Percentiles rank a stretch among this genome's conserved stretches.
phyloP scores from a whole-genome alignment of 2,113 vertebrate species.

The Aphyosemion australe region DNA sequence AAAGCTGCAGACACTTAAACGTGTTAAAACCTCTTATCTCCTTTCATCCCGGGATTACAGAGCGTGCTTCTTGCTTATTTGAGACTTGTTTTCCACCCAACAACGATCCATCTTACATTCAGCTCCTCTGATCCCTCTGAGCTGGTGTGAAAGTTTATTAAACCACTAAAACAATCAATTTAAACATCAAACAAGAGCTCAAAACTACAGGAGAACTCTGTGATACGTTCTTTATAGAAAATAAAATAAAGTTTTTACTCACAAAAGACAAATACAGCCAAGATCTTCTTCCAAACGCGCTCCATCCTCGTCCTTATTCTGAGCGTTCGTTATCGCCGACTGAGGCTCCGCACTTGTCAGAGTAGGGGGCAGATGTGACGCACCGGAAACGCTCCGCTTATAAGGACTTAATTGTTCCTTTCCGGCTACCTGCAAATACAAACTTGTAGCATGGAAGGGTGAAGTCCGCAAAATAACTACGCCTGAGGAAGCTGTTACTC shows the following conservation, averaged over 20 bases:
- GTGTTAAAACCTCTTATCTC: not conserved
- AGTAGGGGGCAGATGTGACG: slow-evolving; percentile 35
- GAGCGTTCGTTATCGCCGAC: slow-evolving; percentile 18
- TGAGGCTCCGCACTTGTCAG: slow-evolving; percentile 43
- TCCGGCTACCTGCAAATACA: slow-evolving; percentile 10
- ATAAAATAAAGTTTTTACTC: slow-evolving; percentile 34
- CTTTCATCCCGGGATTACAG: not conserved
- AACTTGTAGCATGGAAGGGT: not conserved
- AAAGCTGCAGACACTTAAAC: slow-evolving; percentile 4
- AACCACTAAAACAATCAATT: too few relatives aligned
- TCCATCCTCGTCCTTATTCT: slow-evolving; percentile 59
- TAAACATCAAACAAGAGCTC: too few relatives aligned
- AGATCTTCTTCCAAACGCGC: slow-evolving; percentile 20
- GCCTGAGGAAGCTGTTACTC: not conserved
- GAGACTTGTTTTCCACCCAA: too few relatives aligned
- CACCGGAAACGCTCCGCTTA: slow-evolving; percentile 26
- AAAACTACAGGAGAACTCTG: not conserved
- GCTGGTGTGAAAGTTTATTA: too few relatives aligned
- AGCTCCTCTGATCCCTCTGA: too few relatives aligned
- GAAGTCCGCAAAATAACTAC: not conserved
- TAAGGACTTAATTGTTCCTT: slow-evolving; percentile 19
- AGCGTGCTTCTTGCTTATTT: not conserved
- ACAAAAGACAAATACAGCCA: slow-evolving; percentile 42
- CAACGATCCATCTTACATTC: too few relatives aligned
- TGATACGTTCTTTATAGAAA: not conserved